A percentile compares a stretch with the other conserved stretches of the same genome.
Evolutionary conservation across 64 coral and sea anemone genomes (phyloP).

Genomic region (Orbicella faveolata): DNA sequence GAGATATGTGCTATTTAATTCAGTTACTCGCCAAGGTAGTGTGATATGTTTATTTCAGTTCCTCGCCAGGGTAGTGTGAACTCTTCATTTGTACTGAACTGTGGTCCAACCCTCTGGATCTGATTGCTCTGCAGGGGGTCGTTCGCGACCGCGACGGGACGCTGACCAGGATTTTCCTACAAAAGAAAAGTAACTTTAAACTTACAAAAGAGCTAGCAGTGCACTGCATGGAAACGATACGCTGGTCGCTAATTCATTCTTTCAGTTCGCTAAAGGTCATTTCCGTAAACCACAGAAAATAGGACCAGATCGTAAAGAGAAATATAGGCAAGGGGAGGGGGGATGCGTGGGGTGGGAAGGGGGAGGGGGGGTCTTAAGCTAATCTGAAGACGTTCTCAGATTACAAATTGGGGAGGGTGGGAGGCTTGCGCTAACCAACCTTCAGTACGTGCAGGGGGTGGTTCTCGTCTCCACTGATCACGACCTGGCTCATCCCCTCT

Average conservation of each 20-base stretch:
- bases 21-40: neutral
- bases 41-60: neutral
- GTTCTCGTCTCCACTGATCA: constrained; percentile 57
- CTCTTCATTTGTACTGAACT: constrained; percentile 59
- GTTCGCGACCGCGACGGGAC: constrained; percentile 60
- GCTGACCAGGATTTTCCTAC: constrained; percentile 73
- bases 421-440: neutral
- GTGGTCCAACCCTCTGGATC: constrained; percentile 65
- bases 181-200: neutral
- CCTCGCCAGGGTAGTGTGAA: constrained; percentile 16
- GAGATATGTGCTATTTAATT: neutral
- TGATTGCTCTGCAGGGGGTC: constrained; percentile 36
- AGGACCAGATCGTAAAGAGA: neutral
- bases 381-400: no score
- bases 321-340: neutral
- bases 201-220: neutral
- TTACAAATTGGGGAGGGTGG: no score
- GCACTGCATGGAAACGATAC: no score
- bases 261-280: neutral
- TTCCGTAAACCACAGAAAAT: neutral
- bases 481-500: constrained; percentile 42
- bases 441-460: constrained; percentile 35
- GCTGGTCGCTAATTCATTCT: no score
- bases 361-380: no score
- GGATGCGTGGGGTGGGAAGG: neutral